Percentiles rank a stretch among this genome's conserved stretches.
These are phyloP conservation scores for Fragum fragum DNA, from an alignment of 2,888 invertebrate species.

Conservation along the genomic window DNA sequence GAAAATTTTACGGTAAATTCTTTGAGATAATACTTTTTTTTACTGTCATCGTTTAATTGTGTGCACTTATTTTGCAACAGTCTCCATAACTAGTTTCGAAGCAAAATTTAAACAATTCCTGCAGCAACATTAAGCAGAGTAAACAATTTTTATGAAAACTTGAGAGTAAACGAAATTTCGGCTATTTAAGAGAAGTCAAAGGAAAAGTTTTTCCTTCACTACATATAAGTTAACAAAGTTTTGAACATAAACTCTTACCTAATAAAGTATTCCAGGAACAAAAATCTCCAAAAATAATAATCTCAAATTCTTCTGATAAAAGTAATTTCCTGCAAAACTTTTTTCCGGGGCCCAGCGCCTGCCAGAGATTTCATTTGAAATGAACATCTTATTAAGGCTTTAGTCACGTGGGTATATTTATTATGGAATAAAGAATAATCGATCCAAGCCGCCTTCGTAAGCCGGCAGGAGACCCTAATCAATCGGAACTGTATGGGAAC, in stretches of 20 bases:
- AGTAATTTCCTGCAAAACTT: conserved; percentile 36
- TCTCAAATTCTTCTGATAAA: conserved; percentile 23
- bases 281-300: conserved; percentile 8
- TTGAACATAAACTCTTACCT: conserved; percentile 23
- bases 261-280: conserved; percentile 9
- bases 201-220: neutral
- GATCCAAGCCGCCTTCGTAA: conserved; percentile 46
- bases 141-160: too few species aligned
- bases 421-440: conserved; percentile 67
- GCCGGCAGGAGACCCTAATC: conserved; percentile 14
- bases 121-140: too few species aligned
- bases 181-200: neutral
- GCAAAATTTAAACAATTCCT: too few species aligned
- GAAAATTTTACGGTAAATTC: too few species aligned
- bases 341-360: conserved; percentile 15
- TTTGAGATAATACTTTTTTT: too few species aligned
- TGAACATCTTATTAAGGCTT: conserved; percentile 66
- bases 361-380: conserved; percentile 60
- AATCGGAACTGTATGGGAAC: conserved; percentile 32
- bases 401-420: conserved; percentile 65
- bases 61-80: too few species aligned
- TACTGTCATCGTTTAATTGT: too few species aligned
- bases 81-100: too few species aligned
- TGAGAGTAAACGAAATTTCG: neutral
- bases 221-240: neutral